phyloP scores from a whole-genome alignment of 2,888 invertebrate genomes.

The Vesta saturnalis region DNA sequence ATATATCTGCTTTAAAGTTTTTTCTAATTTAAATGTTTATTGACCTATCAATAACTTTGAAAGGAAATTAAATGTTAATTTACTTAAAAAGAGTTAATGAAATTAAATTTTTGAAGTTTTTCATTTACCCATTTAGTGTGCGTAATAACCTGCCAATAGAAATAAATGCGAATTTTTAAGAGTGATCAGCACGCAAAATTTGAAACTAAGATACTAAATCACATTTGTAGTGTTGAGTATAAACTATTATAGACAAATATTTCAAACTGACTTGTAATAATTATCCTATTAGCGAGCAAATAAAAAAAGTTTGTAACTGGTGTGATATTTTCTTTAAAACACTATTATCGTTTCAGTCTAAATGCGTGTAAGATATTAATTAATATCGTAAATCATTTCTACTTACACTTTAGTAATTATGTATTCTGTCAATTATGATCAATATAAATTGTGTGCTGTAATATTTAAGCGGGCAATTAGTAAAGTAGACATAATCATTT shows the following conservation, averaged over 20 bases:
- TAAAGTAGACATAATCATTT: constrained; percentile 2
- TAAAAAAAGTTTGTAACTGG: constrained; percentile 5
- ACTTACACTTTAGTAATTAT: background rate
- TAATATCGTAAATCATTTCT: constrained; percentile 3
- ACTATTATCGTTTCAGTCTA: background rate
- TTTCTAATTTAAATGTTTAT: background rate
- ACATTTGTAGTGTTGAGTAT: background rate
- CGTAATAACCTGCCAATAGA: too few relatives aligned
- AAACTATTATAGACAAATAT: constrained; percentile 5
- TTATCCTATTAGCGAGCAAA: constrained; percentile 16
- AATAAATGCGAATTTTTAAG: background rate
- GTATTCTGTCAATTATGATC: constrained; percentile 11
- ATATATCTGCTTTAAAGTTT: too few relatives aligned
- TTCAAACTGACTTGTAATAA: constrained; percentile 16
- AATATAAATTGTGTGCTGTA: constrained; percentile 9
- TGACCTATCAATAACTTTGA: background rate
- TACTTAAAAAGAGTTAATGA: background rate
- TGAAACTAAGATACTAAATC: background rate
- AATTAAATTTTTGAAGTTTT: constrained; percentile 1
- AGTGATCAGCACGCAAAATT: background rate
- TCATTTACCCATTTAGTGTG: background rate
- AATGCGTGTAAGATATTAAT: background rate
- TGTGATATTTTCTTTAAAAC: constrained; percentile 4
- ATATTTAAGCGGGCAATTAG: constrained; percentile 6
- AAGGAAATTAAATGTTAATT: background rate